Conservation (phyloP, 2,797 vertebrate genomes). For the Cynodonichthys magdalenae region DNA sequence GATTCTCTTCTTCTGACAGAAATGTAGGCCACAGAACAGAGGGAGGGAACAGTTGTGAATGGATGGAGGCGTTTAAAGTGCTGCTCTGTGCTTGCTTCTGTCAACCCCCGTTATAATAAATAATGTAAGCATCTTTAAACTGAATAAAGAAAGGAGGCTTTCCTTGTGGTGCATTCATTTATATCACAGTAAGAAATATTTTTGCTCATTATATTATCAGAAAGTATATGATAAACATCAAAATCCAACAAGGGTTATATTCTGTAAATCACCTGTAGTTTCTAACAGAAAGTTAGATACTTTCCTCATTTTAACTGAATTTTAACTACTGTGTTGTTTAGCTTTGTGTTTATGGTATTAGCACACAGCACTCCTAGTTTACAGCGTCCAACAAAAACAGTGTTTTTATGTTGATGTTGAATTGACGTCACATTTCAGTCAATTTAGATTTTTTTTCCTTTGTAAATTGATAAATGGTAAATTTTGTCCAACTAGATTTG, state of each 20-base stretch:
- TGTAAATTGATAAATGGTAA: too few species aligned
- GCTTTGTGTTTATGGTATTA: too few species aligned
- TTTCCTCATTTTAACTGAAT: too few species aligned
- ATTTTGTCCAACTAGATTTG: too few species aligned
- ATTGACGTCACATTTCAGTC: not conserved
- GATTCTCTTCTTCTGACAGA: constrained; percentile 39
- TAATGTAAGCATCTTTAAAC: constrained; percentile 5
- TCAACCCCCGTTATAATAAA: constrained; percentile 13
- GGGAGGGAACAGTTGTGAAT: constrained; percentile 10
- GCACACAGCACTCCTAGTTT: too few species aligned
- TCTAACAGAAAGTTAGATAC: too few species aligned
- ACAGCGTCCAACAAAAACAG: too few species aligned
- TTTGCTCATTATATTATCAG: not conserved
- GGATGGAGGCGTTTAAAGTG: constrained; percentile 16
- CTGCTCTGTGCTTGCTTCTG: constrained; percentile 6
- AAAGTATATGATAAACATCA: too few species aligned
- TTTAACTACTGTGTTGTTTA: too few species aligned
- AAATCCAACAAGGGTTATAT: too few species aligned
- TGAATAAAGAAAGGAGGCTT: constrained; percentile 1
- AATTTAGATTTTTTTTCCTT: too few species aligned
- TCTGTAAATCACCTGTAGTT: too few species aligned
- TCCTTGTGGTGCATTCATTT: constrained; percentile 12
- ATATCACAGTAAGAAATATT: not conserved
- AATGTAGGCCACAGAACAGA: constrained; percentile 52
- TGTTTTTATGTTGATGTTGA: not conserved